Conservation (phyloP, 2,888 invertebrate species). For the Drosophila melanosoma region DNA sequence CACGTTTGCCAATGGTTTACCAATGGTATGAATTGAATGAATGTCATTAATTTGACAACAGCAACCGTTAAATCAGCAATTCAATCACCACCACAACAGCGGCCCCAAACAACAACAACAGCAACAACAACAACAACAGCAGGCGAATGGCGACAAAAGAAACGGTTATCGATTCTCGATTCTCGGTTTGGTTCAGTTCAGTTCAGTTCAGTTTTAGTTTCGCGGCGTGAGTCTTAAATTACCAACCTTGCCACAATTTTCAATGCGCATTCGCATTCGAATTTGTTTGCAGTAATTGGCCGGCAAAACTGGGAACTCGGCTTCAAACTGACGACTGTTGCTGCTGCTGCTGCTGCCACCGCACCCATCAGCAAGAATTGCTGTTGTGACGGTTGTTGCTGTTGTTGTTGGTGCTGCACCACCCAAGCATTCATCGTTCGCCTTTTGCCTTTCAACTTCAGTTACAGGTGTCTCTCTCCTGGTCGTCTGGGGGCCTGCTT, state of each 20-base stretch:
- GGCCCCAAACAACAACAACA: conserved; percentile 22
- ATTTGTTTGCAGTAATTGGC: conserved; percentile 83
- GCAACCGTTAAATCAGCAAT: conserved; percentile 81
- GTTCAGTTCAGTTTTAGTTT: conserved; percentile 27
- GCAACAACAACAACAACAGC: conserved; percentile 24
- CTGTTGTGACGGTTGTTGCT: conserved; percentile 14
- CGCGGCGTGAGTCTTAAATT: conserved; percentile 79
- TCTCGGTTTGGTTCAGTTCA: conserved; percentile 10
- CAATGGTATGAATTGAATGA: conserved; percentile 77
- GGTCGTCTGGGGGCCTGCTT: conserved; percentile 40
- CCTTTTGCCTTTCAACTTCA: conserved; percentile 77
- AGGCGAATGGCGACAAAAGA: conserved; percentile 61
- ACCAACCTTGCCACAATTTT: conserved; percentile 81
- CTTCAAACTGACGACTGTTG: conserved; percentile 36
- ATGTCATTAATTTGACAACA: conserved; percentile 83
- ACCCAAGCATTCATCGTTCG: conserved; percentile 60
- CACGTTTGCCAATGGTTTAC: conserved; percentile 51
- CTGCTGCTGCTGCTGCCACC: conserved; percentile 48
- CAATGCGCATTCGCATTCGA: conserved; percentile 80
- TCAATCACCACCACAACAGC: conserved; percentile 64
- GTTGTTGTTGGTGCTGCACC: conserved; percentile 40
- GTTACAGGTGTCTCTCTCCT: conserved; percentile 71
- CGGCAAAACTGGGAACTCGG: conserved; percentile 49
- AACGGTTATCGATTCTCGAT: conserved; percentile 54
- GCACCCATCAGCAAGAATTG: conserved; percentile 62